These are phyloP conservation scores for Seriola rivoliana DNA, from an alignment of 2,113 vertebrate genomes.

Conservation along the genomic window DNA sequence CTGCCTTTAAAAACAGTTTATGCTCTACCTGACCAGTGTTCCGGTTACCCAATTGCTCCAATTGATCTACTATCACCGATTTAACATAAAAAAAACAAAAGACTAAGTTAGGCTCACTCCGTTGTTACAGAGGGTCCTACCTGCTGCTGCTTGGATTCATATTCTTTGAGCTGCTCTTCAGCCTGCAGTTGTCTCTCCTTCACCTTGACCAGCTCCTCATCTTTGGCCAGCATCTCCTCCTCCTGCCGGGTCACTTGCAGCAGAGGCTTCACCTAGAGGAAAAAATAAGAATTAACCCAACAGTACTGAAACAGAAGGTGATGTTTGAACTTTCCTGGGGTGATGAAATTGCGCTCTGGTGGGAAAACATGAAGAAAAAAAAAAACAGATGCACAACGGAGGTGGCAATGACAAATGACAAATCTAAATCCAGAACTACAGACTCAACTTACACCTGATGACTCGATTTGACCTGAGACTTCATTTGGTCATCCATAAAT, in stretches of 20 bases:
- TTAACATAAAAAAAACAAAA: background rate
- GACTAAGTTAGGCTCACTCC: background rate
- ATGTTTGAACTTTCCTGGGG: background rate
- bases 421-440: background rate
- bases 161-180: conserved; percentile 89
- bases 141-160: conserved; percentile 90
- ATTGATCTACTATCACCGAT: background rate
- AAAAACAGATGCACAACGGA: background rate
- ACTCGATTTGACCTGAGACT: background rate
- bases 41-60: too few species aligned
- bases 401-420: background rate
- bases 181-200: conserved; percentile 90
- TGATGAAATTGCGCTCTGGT: background rate
- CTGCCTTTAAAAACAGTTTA: too few species aligned
- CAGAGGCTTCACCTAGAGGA: conserved; percentile 93
- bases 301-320: background rate
- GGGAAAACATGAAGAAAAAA: background rate
- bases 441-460: background rate
- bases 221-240: conserved; percentile 96
- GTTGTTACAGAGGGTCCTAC: conserved; percentile 67
- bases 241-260: conserved; percentile 96
- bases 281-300: too few species aligned
- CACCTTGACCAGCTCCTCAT: conserved; percentile 92
- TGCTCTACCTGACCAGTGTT: too few species aligned
- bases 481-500: background rate